A percentile compares a stretch with the other conserved stretches of the same genome.
Evolutionary conservation across 2,113 vertebrate species (phyloP).

Genomic region (Nicator chloris): DNA sequence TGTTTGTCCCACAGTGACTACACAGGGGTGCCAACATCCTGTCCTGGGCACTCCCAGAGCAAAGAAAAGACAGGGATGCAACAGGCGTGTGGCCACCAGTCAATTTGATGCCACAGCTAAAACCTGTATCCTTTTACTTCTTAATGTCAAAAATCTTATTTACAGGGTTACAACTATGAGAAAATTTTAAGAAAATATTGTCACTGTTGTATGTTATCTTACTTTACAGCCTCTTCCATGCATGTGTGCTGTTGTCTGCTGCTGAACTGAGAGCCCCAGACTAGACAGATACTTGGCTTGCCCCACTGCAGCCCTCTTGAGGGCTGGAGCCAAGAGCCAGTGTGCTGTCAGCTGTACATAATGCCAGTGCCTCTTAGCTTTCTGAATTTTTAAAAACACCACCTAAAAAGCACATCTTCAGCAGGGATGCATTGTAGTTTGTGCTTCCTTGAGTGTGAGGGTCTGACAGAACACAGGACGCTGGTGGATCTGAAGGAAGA

Average conservation of each 20-base stretch:
- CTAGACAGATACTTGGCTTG: neutral
- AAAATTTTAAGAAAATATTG: neutral
- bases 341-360: neutral
- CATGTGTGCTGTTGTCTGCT: neutral
- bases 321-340: neutral
- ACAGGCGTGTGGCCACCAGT: accelerated
- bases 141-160: neutral
- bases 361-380: neutral
- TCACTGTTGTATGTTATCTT: neutral
- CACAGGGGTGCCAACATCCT: accelerated
- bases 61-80: neutral
- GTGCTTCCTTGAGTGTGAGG: neutral
- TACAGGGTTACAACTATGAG: neutral
- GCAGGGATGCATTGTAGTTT: neutral
- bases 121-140: neutral
- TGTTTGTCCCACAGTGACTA: neutral
- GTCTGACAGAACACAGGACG: neutral
- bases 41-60: accelerated
- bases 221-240: neutral
- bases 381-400: neutral
- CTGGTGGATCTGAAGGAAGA: neutral
- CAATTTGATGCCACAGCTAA: neutral
- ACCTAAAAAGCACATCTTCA: neutral
- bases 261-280: neutral
- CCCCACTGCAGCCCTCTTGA: neutral